Conservation (phyloP, 2,113 vertebrate species). For the Engystomops pustulosus region DNA sequence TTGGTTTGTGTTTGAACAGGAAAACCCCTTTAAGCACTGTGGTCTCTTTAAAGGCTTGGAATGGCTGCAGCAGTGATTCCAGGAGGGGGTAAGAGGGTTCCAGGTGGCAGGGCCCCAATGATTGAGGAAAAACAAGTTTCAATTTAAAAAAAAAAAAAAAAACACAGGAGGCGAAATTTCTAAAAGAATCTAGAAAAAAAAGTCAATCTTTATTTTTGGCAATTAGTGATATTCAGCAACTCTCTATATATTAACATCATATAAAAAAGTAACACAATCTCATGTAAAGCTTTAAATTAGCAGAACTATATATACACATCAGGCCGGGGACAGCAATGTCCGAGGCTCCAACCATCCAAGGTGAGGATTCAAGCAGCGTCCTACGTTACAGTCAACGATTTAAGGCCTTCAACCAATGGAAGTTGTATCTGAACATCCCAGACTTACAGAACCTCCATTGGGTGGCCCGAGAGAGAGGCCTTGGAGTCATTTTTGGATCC, state of each 20-base stretch:
- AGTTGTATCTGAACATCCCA: background rate
- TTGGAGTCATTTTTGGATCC: background rate
- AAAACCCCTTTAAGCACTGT: no score
- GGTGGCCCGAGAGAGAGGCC: background rate
- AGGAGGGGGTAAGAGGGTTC: no score
- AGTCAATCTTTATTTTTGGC: constrained; percentile 55
- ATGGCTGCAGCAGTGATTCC: no score
- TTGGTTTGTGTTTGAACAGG: no score
- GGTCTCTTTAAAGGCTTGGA: no score
- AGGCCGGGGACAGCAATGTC: background rate
- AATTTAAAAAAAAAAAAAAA: background rate
- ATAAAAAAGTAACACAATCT: constrained; percentile 56
- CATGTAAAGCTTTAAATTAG: constrained; percentile 55
- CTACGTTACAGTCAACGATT: background rate
- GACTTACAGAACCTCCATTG: background rate
- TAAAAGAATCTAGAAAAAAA: constrained; percentile 57
- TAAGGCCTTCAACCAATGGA: background rate
- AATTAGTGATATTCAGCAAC: constrained; percentile 54
- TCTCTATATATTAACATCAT: constrained; percentile 59
- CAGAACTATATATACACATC: constrained; percentile 55
- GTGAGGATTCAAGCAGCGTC: constrained; percentile 1
- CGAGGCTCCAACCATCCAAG: background rate
- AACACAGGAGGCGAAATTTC: background rate
- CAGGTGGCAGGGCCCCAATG: no score
- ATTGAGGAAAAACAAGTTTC: no score